Conservation (phyloP, 2,797 vertebrate genomes). For the Chrysolophus pictus region DNA sequence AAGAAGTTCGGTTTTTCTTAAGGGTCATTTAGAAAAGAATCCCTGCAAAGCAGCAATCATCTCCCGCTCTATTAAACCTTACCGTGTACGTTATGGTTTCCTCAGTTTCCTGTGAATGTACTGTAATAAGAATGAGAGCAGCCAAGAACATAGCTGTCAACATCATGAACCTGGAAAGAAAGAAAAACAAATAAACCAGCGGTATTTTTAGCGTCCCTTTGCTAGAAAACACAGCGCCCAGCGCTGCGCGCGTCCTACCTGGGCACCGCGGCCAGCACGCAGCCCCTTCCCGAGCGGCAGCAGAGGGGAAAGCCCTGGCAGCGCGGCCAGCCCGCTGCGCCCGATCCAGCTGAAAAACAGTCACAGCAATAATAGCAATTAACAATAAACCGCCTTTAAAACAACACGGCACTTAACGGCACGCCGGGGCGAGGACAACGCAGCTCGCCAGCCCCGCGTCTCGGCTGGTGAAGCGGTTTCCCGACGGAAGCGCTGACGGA, state of each 20-base stretch:
- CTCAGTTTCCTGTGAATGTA: conserved; percentile 88
- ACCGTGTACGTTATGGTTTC: conserved; percentile 94
- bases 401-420: neutral
- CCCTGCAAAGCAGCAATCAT: conserved; percentile 38
- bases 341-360: neutral
- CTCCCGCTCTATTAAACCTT: conserved; percentile 74
- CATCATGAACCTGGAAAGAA: conserved; percentile 80
- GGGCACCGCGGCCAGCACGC: neutral
- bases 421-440: neutral
- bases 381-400: neutral
- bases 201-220: neutral
- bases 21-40: conserved; percentile 47
- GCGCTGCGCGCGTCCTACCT: conserved; percentile 10
- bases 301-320: neutral
- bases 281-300: neutral
- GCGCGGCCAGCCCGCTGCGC: neutral
- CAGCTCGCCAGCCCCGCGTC: neutral
- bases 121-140: conserved; percentile 82
- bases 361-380: no score
- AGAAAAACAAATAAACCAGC: conserved; percentile 40
- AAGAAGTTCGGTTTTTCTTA: conserved; percentile 1
- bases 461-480: neutral
- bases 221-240: neutral
- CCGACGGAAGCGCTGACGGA: neutral
- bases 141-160: conserved; percentile 78